Conservation (phyloP, 2,113 vertebrate species). For the Micronisus gabar region DNA sequence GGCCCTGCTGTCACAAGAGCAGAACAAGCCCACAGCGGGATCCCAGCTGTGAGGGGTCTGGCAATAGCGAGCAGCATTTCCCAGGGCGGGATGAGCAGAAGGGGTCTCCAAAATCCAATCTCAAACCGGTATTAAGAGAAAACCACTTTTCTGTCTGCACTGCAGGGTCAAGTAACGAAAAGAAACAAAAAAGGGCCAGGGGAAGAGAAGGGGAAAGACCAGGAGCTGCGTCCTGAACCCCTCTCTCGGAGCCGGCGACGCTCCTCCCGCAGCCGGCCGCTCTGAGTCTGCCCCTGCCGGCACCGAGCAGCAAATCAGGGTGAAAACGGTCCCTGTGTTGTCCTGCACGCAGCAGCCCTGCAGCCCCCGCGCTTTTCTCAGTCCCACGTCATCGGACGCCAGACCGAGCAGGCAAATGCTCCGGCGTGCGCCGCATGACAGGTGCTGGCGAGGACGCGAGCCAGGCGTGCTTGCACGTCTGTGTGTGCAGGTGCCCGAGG, state of each 20-base stretch:
- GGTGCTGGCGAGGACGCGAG: background rate
- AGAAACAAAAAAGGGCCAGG: background rate
- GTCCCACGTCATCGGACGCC: background rate
- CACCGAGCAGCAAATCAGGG: background rate
- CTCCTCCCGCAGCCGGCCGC: background rate
- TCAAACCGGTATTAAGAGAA: background rate
- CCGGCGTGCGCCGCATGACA: background rate
- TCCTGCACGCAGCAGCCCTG: background rate
- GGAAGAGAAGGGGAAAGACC: background rate
- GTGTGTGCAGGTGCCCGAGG: background rate
- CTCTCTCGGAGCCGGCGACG: background rate
- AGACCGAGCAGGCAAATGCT: background rate
- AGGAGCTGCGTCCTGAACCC: background rate
- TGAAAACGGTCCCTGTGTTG: background rate
- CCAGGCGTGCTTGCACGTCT: background rate
- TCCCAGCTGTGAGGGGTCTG: background rate
- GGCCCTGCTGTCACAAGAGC: background rate
- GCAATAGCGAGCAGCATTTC: background rate
- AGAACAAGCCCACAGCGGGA: background rate
- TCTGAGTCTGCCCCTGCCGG: background rate
- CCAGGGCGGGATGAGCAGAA: background rate
- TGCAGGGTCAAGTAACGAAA: conserved; percentile 42
- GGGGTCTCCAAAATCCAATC: conserved; percentile 30
- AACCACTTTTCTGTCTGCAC: conserved; percentile 27
- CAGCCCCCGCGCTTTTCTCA: background rate